Evolutionary conservation across 2,797 vertebrate species (phyloP), one percentile per base, ranked within the genome.

Genomic region (Megaceryle alcyon): DNA sequence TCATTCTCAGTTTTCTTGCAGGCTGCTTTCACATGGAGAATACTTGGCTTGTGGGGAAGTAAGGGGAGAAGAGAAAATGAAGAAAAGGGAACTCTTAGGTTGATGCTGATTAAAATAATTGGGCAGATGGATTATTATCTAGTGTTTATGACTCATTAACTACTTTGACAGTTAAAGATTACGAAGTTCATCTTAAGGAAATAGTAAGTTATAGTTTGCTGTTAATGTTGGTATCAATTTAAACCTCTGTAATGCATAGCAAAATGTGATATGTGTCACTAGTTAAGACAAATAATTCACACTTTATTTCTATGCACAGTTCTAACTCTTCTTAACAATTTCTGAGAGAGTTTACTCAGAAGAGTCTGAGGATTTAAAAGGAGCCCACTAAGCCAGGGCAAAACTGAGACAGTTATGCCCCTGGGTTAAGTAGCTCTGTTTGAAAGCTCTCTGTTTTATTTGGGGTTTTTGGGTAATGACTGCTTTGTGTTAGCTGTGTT

Each of bases 181-280:
- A 82, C 81, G 68, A 90, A 91, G 46, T 89, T 91, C 87, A 92
- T 28, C 20, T 91, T 94, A 88, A 90, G 63, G 63, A 94, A 94
- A 88, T 84, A 91, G 65, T 94, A 94, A 92, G 66, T 94, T 92
- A 89, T 78, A 78, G 87, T 75, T 92, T 78, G 41, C 76, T 92
- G 9, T 83, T 95, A 82, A 43, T 86, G 37, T 54, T 92, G 64
- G 57, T 77, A 39, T 82, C 10, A 48, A 31, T 81, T 93, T 86
- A 92, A 95, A 75, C 41, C 43, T 51, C 33, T 85, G 3, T 86
- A 83, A 73, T 53, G 43, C 64, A 41, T 64, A 73, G 46, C 43
- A 41, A 83, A 71, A 88, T 78, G 29, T 5, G 7, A 16, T 72
- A 2, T 31, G 22, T 70, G 39, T 66, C 59, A 35, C 26, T 86